These are phyloP conservation scores for Poeciliopsis retropinna DNA, from an alignment of 2,113 vertebrate genomes.

Conservation along the genomic window DNA sequence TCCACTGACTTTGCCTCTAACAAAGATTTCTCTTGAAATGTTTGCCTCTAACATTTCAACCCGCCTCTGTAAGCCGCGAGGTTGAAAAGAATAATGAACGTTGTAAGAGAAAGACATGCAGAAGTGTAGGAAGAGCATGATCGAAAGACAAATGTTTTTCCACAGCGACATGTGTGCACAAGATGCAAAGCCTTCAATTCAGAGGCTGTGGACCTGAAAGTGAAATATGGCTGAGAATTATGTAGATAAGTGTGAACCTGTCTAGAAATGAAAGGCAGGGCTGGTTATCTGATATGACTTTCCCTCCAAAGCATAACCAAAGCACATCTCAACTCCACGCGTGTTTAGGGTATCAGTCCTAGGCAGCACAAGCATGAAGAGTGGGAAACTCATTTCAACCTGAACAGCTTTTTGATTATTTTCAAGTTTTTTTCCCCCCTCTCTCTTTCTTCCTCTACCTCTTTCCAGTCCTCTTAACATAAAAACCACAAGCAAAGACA, in stretches of 20 bases:
- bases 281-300: conserved; percentile 70
- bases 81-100: conserved; percentile 9
- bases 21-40: too few species aligned
- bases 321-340: conserved; percentile 58
- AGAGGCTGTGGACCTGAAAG: conserved; percentile 44
- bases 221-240: conserved; percentile 53
- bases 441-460: not conserved
- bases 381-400: conserved; percentile 69
- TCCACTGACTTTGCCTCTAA: too few species aligned
- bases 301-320: conserved; percentile 55
- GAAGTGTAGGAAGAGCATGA: conserved; percentile 19
- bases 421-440: conserved; percentile 32
- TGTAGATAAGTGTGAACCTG: conserved; percentile 64
- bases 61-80: conserved; percentile 7
- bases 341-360: conserved; percentile 63
- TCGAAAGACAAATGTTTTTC: conserved; percentile 37
- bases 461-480: conserved; percentile 51
- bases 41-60: too few species aligned
- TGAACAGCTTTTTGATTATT: conserved; percentile 69
- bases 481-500: conserved; percentile 52
- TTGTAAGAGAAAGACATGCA: conserved; percentile 6
- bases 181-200: conserved; percentile 26
- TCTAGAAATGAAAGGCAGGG: conserved; percentile 69
- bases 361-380: conserved; percentile 36
- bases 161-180: conserved; percentile 39